A percentile compares a stretch with the other conserved stretches of the same genome.
phyloP scores from a whole-genome alignment of 2,113 vertebrate genomes.

The Mirza zaza region DNA sequence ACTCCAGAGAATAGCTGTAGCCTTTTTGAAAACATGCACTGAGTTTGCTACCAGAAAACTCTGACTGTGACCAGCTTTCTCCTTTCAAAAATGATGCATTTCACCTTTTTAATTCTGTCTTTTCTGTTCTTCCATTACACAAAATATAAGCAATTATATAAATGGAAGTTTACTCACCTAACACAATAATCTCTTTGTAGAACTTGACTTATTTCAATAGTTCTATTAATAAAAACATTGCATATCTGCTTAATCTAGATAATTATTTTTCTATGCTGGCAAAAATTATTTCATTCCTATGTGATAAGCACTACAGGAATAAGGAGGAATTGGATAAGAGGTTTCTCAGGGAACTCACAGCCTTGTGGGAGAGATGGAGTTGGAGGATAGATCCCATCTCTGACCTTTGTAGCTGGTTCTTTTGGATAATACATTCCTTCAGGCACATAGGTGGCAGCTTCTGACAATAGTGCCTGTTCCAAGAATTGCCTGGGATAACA shows the following conservation, averaged over 20 bases:
- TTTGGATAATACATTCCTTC: background rate
- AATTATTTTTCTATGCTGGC: background rate
- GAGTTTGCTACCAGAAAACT: background rate
- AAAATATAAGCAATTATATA: background rate
- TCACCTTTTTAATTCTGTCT: background rate
- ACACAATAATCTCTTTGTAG: background rate
- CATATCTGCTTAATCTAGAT: background rate
- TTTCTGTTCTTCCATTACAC: conserved; percentile 7
- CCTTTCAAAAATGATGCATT: conserved; percentile 9
- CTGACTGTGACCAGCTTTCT: background rate
- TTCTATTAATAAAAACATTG: background rate
- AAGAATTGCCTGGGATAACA: background rate
- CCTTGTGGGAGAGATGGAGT: background rate
- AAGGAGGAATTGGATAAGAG: background rate
- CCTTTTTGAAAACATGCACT: conserved; percentile 44
- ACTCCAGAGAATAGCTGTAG: background rate
- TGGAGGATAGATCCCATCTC: background rate
- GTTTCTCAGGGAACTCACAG: background rate
- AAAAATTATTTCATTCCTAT: background rate
- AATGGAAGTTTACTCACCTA: background rate
- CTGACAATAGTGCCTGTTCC: background rate
- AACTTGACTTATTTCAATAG: background rate
- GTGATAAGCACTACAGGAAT: background rate
- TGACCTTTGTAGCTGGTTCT: background rate
- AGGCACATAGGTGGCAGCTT: background rate